These are phyloP conservation scores for Drosophila willistoni DNA, from an alignment of 1,140 invertebrate species.

Conservation along the genomic window DNA sequence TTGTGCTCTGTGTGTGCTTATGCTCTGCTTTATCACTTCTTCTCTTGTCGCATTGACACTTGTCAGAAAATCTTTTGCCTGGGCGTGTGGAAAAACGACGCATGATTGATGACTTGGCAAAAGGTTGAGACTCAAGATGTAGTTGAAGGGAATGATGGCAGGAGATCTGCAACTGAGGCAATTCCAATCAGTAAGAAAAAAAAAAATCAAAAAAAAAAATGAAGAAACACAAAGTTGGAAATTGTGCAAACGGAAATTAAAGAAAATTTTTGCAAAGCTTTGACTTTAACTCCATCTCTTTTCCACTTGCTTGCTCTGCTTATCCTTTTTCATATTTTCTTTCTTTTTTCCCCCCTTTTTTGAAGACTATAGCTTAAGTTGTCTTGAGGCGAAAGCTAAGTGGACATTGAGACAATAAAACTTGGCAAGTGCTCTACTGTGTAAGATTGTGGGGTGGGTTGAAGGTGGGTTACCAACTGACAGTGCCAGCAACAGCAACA, in stretches of 20 bases:
- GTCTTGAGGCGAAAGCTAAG: slow-evolving; percentile 71
- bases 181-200: slow-evolving; percentile 51
- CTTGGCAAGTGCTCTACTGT: slow-evolving; percentile 62
- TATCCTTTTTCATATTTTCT: neutral
- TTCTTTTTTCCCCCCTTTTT: neutral
- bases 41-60: slow-evolving; percentile 73
- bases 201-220: slow-evolving; percentile 14
- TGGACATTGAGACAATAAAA: slow-evolving; percentile 77
- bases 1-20: slow-evolving; percentile 30
- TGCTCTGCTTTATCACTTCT: slow-evolving; percentile 52
- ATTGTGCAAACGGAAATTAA: slow-evolving; percentile 71
- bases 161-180: slow-evolving; percentile 24
- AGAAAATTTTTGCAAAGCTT: slow-evolving; percentile 52
- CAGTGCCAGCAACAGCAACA: slow-evolving; percentile 24
- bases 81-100: slow-evolving; percentile 73
- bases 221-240: slow-evolving; percentile 51
- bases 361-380: slow-evolving; percentile 47
- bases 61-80: slow-evolving; percentile 70
- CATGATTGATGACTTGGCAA: slow-evolving; percentile 73
- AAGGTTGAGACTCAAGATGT: slow-evolving; percentile 17
- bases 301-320: slow-evolving; percentile 1
- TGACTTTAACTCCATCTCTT: slow-evolving; percentile 57
- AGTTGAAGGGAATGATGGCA: neutral
- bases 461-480: slow-evolving; percentile 29
- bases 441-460: neutral